These are phyloP conservation scores for Mustela nigripes DNA, from an alignment of 2,113 vertebrate genomes.

Conservation along the genomic window DNA sequence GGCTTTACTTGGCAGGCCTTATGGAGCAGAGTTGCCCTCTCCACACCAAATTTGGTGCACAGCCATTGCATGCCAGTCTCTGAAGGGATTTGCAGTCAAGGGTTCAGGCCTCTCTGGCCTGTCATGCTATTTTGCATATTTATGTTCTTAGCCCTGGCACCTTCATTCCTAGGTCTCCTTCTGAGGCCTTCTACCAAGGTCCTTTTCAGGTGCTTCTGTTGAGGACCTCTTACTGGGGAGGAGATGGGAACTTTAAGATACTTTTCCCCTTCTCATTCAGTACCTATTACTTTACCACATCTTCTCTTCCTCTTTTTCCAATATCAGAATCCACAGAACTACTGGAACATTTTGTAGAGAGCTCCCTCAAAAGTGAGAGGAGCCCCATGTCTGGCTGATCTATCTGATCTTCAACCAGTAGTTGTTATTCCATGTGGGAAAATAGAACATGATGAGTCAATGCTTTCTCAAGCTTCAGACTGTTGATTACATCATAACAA, in stretches of 20 bases:
- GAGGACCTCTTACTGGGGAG: not conserved
- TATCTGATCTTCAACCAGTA: not conserved
- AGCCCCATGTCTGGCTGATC: not conserved
- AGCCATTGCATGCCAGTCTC: not conserved
- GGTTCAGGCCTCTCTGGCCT: not conserved
- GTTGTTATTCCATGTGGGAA: rapidly evolving
- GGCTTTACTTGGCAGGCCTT: not conserved
- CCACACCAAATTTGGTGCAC: not conserved
- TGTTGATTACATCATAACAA: not conserved
- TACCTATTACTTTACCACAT: not conserved
- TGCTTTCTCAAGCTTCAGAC: not conserved
- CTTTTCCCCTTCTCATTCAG: not conserved
- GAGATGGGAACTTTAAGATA: not conserved
- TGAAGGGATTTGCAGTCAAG: no score
- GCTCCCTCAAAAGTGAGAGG: not conserved
- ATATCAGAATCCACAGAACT: not conserved
- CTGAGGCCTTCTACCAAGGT: not conserved
- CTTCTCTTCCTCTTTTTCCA: not conserved
- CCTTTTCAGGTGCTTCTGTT: not conserved
- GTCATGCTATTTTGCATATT: not conserved
- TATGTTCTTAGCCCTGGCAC: not conserved
- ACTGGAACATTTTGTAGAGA: not conserved
- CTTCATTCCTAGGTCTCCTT: not conserved
- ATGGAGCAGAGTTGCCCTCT: not conserved
- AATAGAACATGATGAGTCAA: no score